Base-by-base conservation (phyloP, 2,113 vertebrate genomes). In the Protomyctophum bolini region DNA sequence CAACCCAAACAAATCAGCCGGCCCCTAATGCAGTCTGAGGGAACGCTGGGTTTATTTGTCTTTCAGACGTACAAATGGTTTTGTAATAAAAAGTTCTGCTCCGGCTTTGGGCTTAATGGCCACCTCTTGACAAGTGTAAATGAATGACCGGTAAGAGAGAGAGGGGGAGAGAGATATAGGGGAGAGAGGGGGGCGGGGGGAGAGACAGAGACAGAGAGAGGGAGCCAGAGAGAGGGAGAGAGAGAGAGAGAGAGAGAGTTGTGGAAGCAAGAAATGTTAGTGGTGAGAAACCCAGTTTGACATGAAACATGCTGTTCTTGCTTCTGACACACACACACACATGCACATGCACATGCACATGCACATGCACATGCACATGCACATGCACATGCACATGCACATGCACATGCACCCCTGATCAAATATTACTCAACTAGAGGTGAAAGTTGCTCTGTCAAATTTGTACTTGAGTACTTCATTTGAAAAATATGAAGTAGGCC, bases 1-100 rank as follows among this genome's bases (percentile, higher is more conserved):
- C 96, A 97, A 94, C 93, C 92, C 92, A 95, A 95, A 90, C 94
- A 95, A 93, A 94, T 93, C 94, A 95, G 93, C 92, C 92, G 77
- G 93, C 63, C 93, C 93, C 93, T 98, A 97, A 98, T 97, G 96
- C 96, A 97, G 94, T 89, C 92, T 83, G 93, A 95, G 94, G 93
- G 95, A 96, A 92, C 87, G 88, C 79, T 70, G 86, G 93, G 95
- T 98, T 98, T 98, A 97, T 99, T 99, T 98, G 97, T 95, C 95
- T 96, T 97, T 95, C 95, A 94, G 95, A 94, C 92, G 97, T 96
- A 97, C 96, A 96, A 98, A 97, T 96, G 95, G 95, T 95, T 95
- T 95, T 90, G 94, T 96, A 97, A 97, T 98, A 97, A 94, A 94
- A 96, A 96, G 95, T 95, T 96, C 93, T 90, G 89, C 91, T 90